Evolutionary conservation across 2,113 vertebrate species (phyloP).

Genomic region (Picathartes gymnocephalus): DNA sequence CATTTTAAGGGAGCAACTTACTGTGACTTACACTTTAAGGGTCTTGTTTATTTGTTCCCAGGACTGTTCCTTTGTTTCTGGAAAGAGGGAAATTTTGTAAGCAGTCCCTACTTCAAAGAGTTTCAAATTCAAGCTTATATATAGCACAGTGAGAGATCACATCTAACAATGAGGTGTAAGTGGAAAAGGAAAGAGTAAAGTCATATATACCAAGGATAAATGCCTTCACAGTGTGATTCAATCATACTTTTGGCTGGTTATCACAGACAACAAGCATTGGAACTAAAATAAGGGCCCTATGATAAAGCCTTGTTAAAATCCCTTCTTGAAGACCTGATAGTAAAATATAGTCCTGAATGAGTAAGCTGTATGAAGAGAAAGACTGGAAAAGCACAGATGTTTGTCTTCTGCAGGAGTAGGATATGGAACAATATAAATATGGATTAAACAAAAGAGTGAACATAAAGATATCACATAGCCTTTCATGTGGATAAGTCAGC

Average conservation of each 20-base stretch:
- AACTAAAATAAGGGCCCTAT: not conserved
- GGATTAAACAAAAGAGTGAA: not conserved
- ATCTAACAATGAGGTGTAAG: not conserved
- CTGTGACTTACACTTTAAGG: not conserved
- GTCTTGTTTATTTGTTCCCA: not conserved
- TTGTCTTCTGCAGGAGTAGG: not conserved
- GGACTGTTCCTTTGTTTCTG: not conserved
- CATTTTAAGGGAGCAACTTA: not conserved
- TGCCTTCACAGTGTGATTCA: not conserved
- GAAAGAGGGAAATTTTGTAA: not conserved
- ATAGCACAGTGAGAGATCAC: not conserved
- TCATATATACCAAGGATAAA: not conserved
- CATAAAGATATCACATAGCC: not conserved
- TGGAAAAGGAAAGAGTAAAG: slow-evolving; percentile 8
- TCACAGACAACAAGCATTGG: not conserved
- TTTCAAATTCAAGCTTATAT: not conserved
- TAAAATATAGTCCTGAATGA: not conserved
- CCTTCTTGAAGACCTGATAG: not conserved
- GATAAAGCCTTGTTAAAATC: not conserved
- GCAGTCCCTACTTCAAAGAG: not conserved
- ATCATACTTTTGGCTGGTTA: not conserved
- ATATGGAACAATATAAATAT: not conserved
- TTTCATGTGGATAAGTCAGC: not conserved
- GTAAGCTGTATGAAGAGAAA: not conserved
- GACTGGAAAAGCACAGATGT: not conserved